These are phyloP conservation scores for Strix occidentalis DNA, from an alignment of 2,797 vertebrate species.

Conservation along the genomic window DNA sequence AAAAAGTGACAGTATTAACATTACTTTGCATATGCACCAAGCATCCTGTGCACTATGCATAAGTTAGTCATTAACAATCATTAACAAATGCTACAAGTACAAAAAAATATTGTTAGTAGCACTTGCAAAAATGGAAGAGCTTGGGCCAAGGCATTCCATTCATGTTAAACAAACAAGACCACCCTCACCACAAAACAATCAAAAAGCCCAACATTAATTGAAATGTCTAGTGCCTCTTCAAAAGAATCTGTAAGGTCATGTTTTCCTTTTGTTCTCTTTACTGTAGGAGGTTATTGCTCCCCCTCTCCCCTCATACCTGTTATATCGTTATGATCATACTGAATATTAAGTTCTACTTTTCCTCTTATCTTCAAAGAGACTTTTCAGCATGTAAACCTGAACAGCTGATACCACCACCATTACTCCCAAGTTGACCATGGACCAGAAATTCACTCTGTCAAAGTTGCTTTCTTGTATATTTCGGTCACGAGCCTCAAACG, in stretches of 20 bases:
- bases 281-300: conserved; percentile 24
- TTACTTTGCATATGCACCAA: not conserved
- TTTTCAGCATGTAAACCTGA: conserved; percentile 94
- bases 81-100: conserved; percentile 13
- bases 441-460: conserved; percentile 95
- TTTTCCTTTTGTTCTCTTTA: not conserved
- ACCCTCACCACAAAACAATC: not conserved
- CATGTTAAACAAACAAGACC: not conserved
- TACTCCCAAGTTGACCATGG: conserved; percentile 84
- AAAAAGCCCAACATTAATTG: not conserved
- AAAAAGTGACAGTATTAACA: not conserved
- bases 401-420: conserved; percentile 90
- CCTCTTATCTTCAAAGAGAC: conserved; percentile 93
- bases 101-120: conserved; percentile 18
- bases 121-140: conserved; percentile 28
- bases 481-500: conserved; percentile 96
- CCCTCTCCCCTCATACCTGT: not conserved
- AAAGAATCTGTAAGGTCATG: conserved; percentile 35
- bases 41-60: not conserved
- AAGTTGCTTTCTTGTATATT: conserved; percentile 97
- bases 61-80: not conserved
- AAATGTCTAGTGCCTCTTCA: conserved; percentile 8
- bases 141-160: conserved; percentile 9
- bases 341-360: conserved; percentile 87
- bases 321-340: not conserved